Base-by-base conservation (phyloP, 1,140 invertebrate genomes). In the Drosophila ficusphila region DNA sequence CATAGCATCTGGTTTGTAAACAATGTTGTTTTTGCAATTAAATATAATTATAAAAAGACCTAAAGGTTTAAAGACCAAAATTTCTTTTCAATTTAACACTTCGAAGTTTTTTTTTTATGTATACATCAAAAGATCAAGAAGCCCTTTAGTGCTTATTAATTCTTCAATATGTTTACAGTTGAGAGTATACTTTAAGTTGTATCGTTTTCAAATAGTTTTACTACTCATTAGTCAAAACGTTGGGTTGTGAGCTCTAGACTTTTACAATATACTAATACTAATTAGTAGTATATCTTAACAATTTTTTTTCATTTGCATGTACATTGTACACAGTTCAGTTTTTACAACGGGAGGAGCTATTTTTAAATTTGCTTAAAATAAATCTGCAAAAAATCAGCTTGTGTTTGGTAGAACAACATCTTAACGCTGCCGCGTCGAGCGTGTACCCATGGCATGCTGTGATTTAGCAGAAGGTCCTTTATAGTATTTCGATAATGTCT, bases 401-500 rank as follows among this genome's bases (percentile, higher is more conserved):
- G 9, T 38, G 14, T 18, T 14, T 1, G 23, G 14, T 29, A n/a
- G 18, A 11, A 44, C 4, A 31, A 38, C 12, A 38, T 14, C 12
- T 75, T 48, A 83, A 11, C 79, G 82, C 19, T 88, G 81, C 12
- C 83, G 57, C 5, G 82, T 64, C 12, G 82, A 88, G 2, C 82
- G 82, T 11, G 82, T 88, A 6, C 83, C 82, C 82, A 88, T 88
- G 18, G 77, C 60, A 41, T 88, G 79, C 14, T 82, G 79, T 1
- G 79, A 85, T 18, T 85, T 83, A 16, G 61, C 48, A 8, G 48
- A 29, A 18, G 62, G 89, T 29, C 73, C 74, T 19, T 90, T 90
- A 53, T 90, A 90, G 68, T 90, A 90, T 65, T 90, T 90, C 5
- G 89, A 90, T 64, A 90, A 60, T 1, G 89, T 90, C 58, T 90